Evolutionary conservation across 1,140 invertebrate species (phyloP).

Genomic region (Tachypleus tridentatus): DNA sequence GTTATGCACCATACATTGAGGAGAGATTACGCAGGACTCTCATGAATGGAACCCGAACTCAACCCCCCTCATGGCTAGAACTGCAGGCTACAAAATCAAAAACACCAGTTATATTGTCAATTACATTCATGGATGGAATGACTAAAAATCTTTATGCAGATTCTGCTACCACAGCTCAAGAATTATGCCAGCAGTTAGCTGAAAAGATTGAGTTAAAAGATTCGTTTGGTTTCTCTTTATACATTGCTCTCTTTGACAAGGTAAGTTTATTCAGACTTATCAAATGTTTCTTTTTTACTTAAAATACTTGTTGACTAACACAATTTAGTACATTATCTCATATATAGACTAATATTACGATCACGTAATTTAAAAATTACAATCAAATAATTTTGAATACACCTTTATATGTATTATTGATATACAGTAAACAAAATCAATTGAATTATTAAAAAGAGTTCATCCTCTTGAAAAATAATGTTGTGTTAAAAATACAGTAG

Average conservation of each 20-base stretch:
- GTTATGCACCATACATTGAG: conserved; percentile 95
- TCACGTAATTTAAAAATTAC: too few relatives aligned
- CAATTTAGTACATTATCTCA: too few relatives aligned
- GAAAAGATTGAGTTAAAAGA: conserved; percentile 91
- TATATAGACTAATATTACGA: too few relatives aligned
- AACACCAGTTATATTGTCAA: conserved; percentile 94
- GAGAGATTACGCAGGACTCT: conserved; percentile 89
- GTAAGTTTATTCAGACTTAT: conserved; percentile 37
- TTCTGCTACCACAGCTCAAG: conserved; percentile 92
- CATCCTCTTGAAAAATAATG: too few relatives aligned
- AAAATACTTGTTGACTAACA: too few relatives aligned
- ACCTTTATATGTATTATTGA: too few relatives aligned
- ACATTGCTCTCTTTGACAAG: conserved; percentile 97
- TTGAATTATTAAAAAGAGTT: too few relatives aligned
- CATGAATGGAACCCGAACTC: conserved; percentile 94
- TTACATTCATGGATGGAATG: conserved; percentile 99
- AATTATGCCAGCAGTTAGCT: conserved; percentile 92
- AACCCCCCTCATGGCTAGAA: conserved; percentile 96
- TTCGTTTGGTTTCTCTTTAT: conserved; percentile 96
- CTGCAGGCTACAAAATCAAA: conserved; percentile 93
- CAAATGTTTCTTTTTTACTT: too few relatives aligned
- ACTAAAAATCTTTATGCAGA: conserved; percentile 94
- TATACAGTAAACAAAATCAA: too few relatives aligned
- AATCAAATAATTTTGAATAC: too few relatives aligned
- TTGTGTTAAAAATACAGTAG: too few relatives aligned